These are phyloP conservation scores for Ommatoiulus sabulosus DNA, from an alignment of 2,888 invertebrate species.

Conservation along the genomic window DNA sequence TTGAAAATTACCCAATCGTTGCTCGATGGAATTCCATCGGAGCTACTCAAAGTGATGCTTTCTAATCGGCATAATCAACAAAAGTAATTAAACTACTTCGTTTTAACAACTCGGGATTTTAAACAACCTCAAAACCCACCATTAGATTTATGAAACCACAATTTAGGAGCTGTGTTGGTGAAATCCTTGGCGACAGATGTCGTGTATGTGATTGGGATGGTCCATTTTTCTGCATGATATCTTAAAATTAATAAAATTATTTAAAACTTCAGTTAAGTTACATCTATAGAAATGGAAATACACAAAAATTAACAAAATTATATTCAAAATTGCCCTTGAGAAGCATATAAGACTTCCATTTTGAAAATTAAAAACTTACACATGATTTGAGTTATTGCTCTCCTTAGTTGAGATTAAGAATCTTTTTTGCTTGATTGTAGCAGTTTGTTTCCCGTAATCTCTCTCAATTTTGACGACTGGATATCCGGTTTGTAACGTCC, in stretches of 20 bases:
- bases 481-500: conserved; percentile 59
- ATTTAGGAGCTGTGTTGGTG: conserved; percentile 46
- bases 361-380: background rate
- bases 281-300: background rate
- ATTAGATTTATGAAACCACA: conserved; percentile 55
- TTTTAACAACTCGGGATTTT: background rate
- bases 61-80: background rate
- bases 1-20: conserved; percentile 59
- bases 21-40: conserved; percentile 56
- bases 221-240: conserved; percentile 53
- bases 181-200: conserved; percentile 56
- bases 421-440: conserved; percentile 57
- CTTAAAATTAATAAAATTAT: background rate
- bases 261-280: background rate
- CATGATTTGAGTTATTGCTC: background rate
- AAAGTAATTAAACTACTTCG: background rate
- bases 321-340: no score
- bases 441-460: conserved; percentile 57
- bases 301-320: no score
- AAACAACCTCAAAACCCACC: background rate
- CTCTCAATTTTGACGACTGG: conserved; percentile 58
- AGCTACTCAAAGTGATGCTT: conserved; percentile 50
- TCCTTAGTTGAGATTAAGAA: conserved; percentile 54
- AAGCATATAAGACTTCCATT: no score
- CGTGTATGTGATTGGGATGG: conserved; percentile 59